Base-by-base conservation (phyloP, 2,888 invertebrate genomes). In the Diploptera punctata region DNA sequence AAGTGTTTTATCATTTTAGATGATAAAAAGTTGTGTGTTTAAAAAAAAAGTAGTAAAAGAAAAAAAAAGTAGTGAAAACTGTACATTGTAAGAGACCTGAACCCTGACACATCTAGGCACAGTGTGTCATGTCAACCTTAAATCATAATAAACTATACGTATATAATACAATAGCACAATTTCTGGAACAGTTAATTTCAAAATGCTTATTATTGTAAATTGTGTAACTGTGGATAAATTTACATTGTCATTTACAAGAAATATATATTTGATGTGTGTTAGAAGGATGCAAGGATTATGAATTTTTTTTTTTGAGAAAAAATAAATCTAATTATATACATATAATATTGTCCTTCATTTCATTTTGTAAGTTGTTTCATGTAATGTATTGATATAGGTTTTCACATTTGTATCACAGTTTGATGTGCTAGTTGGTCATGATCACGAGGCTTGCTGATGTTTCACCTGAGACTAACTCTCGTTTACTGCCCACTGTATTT, bases 171-270 rank as follows among this genome's bases (percentile, higher is more conserved):
- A 67, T 71, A 73, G 68, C 67, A 68, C 73, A 21, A 68, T 69
- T 75, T 71, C 70, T 72, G 70, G 74, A n/a, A 75, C 70, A 60
- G 65, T 71, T 75, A 62, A 73, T 75, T 75, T 75, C 57, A 74
- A 76, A 70, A 70, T 73, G 70, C 74, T 75, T 74, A 73, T 72
- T 74, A 76, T 76, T 77, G 76, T 77, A 77, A 73, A 77, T 77
- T 77, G 77, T 77, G 77, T 77, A 76, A 76, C 74, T 77, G 76
- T 76, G 77, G 76, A 76, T 77, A 77, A 75, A 76, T 76, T 76
- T 77, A 76, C 73, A 75, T 75, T 76, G 75, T 77, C 75, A 76
- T 76, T 76, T 75, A 72, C 74, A 75, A 75, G 49, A 68, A 71
- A 60, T 68, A 54, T 67, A 26, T 67, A 54, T 70, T 60, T 71